Base-by-base conservation (phyloP, 53 echinoderm and acorn worm species). In the Actinopyga echinites region DNA sequence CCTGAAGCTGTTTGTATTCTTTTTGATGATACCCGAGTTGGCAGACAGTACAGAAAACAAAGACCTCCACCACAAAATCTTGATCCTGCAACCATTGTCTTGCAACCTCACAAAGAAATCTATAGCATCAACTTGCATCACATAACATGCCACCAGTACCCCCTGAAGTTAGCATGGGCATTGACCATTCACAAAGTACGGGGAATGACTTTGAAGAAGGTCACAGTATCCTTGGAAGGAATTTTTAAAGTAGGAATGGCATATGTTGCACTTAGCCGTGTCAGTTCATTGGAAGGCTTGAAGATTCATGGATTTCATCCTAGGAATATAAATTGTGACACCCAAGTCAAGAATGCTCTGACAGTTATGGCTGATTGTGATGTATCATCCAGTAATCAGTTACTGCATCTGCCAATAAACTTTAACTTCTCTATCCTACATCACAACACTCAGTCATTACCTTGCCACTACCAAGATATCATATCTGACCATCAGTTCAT, bases 1-100 rank as follows among this genome's bases (percentile, higher is more conserved):
- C 61, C 82, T 60, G 35, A 57, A 36, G 28, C 26, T 81, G 82
- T 81, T 24, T 81, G 62, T 49, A 37, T 81, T 12, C 25, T 58
- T 12, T 81, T 81, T 81, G 82, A 81, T 61, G 56, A 57, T 79
- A 35, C 58, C 19, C 29, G 20, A 60, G 60, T 81, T 32, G 82
- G 82, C 22, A 29, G 36, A 25, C 58, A 57, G 13, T 17, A 28
- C 59, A 81, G 60, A 81, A n/a, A 26, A 73, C 42, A 42, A n/a
- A 24, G n/a, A 42, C 74, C 74, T 69, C 74, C 74, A n/a, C 36
- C 74, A 20, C 24, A 22, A 73, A 40, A 73, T 42, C 74, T 73
- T 11, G 42, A 40, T 38, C 8, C 74, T 73, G 26, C 74, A 40
- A 42, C 42, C 42, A 45, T 73, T n/a, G 42, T 19, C 21, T n/a